Base-by-base conservation (phyloP, 2,888 invertebrate genomes). In the Itoplectis maculator region DNA sequence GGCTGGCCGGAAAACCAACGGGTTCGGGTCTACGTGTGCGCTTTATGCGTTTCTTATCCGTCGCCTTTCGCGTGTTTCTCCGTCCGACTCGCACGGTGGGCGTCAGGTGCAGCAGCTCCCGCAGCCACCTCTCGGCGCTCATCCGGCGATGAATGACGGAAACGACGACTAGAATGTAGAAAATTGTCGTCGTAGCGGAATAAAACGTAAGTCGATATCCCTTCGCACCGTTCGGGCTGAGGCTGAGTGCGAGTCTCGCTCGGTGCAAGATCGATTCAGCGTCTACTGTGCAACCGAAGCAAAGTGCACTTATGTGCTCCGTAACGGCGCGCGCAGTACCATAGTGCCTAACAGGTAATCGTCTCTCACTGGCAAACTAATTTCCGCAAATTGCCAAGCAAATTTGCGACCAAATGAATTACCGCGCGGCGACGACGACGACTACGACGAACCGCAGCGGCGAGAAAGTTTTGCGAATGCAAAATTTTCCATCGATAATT, bases 341-440 rank as follows among this genome's bases (percentile, higher is more conserved):
- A 15, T 20, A 61, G 56, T 56, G 13, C 56, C 15, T 18, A 70
- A 70, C 59, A 11, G 45, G 40, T 61, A 66, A 79, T 68, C 47
- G 61, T 40, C 2, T 40, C 2, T 37, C 49, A 29, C 45, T 29
- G 66, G 63, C 75, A 79, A 82, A 79, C 82, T 79, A 79, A 82
- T 82, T 79, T 70, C 29, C 61, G 72, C 49, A 79, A 82, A 82
- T 82, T 79, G 47, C 75, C 13, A 66, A 35, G 79, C 79, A 79
- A 82, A 82, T 72, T 75, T 29, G 56, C 66, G 42, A 66, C 20
- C 42, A 35, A 61, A 35, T 20, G 75, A 82, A 82, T 72, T 72
- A 76, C 51, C 66, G 56, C 8, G 56, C 8, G 13, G 61, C 54
- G 61, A 23, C 54, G 68, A 79, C 40, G 37, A 49, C 18, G 40